phyloP scores from a whole-genome alignment of 2,888 invertebrate species.

The Eledone cirrhosa region DNA sequence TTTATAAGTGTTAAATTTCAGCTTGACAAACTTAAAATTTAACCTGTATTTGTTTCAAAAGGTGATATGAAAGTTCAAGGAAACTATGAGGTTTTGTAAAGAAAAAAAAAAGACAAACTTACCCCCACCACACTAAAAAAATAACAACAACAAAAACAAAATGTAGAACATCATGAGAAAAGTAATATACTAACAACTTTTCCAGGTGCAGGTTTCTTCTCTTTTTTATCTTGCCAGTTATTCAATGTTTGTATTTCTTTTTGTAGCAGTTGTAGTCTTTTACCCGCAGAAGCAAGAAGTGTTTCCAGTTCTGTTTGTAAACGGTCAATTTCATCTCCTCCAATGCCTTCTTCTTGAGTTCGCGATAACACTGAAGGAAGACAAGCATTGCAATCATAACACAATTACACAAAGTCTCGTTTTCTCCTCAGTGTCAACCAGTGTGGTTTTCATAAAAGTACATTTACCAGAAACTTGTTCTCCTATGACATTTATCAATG shows the following conservation, averaged over 20 bases:
- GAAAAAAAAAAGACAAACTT: no score
- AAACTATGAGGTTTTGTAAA: no score
- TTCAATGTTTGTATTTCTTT: conserved; percentile 62
- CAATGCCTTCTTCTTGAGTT: conserved; percentile 79
- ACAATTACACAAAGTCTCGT: no score
- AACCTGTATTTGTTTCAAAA: no score
- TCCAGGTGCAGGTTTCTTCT: conserved; percentile 38
- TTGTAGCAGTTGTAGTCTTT: conserved; percentile 80
- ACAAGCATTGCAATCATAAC: background rate
- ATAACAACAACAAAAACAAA: background rate
- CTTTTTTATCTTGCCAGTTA: conserved; percentile 70
- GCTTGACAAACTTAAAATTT: no score
- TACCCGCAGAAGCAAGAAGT: conserved; percentile 82
- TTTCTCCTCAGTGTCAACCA: no score
- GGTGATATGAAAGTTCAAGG: no score
- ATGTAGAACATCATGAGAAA: background rate
- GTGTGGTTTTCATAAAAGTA: no score
- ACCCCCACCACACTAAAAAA: no score
- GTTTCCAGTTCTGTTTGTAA: conserved; percentile 88
- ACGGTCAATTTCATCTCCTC: conserved; percentile 87
- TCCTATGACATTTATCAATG: no score
- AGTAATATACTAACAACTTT: conserved; percentile 12
- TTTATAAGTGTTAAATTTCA: no score
- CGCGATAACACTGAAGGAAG: conserved; percentile 51
- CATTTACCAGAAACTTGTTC: no score